A percentile compares a stretch with the other conserved stretches of the same genome.
Conservation (phyloP, 1,140 invertebrate genomes). For the Proctacanthus coquilletti region DNA sequence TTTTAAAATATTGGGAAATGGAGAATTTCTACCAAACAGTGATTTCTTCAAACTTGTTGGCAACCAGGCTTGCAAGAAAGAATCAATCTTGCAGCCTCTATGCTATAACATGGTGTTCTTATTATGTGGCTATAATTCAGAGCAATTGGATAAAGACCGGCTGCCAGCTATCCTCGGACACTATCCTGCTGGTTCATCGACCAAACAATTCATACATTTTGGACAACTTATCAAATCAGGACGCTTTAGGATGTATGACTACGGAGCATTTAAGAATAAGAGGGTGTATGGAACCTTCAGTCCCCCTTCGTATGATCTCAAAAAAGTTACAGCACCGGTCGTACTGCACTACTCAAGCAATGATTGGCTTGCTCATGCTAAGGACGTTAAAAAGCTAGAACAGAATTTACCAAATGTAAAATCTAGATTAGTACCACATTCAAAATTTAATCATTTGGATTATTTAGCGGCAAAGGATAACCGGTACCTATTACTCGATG, state of each 20-base stretch:
- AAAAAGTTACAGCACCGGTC: slow-evolving; percentile 36
- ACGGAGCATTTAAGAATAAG: slow-evolving; percentile 20
- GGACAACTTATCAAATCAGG: slow-evolving; percentile 34
- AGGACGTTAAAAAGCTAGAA: slow-evolving; percentile 24
- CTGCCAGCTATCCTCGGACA: slow-evolving; percentile 51
- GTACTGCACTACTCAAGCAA: slow-evolving; percentile 40
- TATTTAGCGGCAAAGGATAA: slow-evolving; percentile 31
- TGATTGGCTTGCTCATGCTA: slow-evolving; percentile 36
- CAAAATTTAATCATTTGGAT: slow-evolving; percentile 33
- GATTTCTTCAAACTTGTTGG: slow-evolving; percentile 15
- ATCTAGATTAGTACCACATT: slow-evolving; percentile 17
- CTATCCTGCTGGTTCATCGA: slow-evolving; percentile 53
- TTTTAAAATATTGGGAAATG: slow-evolving; percentile 31
- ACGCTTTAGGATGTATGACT: slow-evolving; percentile 26
- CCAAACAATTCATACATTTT: slow-evolving; percentile 51
- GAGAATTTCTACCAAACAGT: slow-evolving; percentile 37
- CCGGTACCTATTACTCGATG: slow-evolving; percentile 20
- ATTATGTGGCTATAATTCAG: slow-evolving; percentile 32
- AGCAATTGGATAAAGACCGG: slow-evolving; percentile 32
- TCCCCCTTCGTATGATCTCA: slow-evolving; percentile 41
- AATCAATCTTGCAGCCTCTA: slow-evolving; percentile 20
- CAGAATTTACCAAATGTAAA: slow-evolving; percentile 24
- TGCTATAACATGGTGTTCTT: slow-evolving; percentile 37
- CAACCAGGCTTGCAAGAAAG: slow-evolving; percentile 20
- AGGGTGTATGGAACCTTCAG: slow-evolving; percentile 21